A percentile compares a stretch with the other conserved stretches of the same genome.
Evolutionary conservation across 2,888 invertebrate species (phyloP).

Genomic region (Sminthurinus aureus): DNA sequence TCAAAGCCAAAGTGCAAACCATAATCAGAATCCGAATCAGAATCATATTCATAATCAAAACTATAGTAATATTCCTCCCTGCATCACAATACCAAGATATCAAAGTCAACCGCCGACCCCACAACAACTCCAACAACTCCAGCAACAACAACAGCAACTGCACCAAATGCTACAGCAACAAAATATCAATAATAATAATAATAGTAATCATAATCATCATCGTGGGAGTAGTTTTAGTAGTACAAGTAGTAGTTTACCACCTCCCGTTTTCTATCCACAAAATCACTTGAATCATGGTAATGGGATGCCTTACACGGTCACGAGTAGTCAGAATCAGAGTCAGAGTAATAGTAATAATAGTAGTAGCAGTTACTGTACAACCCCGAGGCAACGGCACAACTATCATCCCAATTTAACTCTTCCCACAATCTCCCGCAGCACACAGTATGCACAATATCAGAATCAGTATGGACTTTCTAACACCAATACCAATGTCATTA

Average conservation of each 20-base stretch:
- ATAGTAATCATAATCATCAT: no score
- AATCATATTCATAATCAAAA: no score
- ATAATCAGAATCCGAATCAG: neutral
- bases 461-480: neutral
- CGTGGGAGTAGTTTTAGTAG: no score
- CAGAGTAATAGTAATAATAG: neutral
- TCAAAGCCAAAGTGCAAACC: constrained; percentile 9
- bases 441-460: neutral
- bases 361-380: no score
- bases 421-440: neutral
- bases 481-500: neutral
- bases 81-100: constrained; percentile 22
- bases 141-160: neutral
- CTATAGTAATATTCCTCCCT: no score
- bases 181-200: no score
- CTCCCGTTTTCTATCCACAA: constrained; percentile 36
- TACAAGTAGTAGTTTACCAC: constrained; percentile 12
- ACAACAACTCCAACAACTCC: neutral
- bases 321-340: no score
- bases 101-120: constrained; percentile 12
- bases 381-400: neutral
- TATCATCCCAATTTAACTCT: constrained; percentile 21
- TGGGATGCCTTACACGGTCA: constrained; percentile 20
- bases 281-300: constrained; percentile 19
- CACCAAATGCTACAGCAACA: neutral